phyloP scores from a whole-genome alignment of 2,888 invertebrate species.

The Netelia melanura region DNA sequence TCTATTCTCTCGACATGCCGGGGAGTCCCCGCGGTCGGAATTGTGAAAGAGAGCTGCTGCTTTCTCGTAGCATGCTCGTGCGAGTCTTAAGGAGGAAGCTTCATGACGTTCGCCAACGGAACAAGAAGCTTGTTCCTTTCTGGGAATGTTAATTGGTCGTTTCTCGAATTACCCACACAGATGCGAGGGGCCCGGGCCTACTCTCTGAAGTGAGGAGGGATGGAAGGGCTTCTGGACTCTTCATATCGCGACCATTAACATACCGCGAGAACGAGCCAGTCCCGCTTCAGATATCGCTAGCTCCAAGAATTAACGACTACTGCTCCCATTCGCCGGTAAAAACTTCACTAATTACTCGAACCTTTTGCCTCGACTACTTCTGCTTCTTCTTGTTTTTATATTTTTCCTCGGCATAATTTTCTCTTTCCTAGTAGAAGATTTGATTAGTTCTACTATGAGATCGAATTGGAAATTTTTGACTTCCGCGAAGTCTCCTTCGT shows the following conservation, averaged over 20 bases:
- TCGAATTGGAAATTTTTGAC: no score
- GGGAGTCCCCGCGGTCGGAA: constrained; percentile 38
- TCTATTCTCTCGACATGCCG: constrained; percentile 32
- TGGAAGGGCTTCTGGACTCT: constrained; percentile 51
- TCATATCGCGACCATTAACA: constrained; percentile 81
- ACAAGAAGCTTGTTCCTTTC: constrained; percentile 75
- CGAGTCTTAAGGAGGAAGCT: constrained; percentile 36
- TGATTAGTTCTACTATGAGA: no score
- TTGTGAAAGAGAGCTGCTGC: constrained; percentile 50
- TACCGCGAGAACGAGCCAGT: constrained; percentile 72
- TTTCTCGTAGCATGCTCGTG: constrained; percentile 25
- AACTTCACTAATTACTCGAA: constrained; percentile 64
- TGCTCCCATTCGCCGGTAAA: constrained; percentile 57
- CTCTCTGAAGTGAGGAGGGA: constrained; percentile 44
- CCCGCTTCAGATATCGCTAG: constrained; percentile 66
- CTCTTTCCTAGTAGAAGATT: background rate
- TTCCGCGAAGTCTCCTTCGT: no score
- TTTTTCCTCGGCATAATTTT: background rate
- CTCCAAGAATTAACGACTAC: constrained; percentile 67
- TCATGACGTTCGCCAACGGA: constrained; percentile 55
- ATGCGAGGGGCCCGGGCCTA: constrained; percentile 48
- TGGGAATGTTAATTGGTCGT: constrained; percentile 81
- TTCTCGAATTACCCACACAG: constrained; percentile 79
- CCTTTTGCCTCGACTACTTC: constrained; percentile 43
- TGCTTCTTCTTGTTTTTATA: background rate